Evolutionary conservation across 1,140 invertebrate genomes (phyloP), one percentile per base, ranked within the genome.

Genomic region (Colletes gigas): DNA sequence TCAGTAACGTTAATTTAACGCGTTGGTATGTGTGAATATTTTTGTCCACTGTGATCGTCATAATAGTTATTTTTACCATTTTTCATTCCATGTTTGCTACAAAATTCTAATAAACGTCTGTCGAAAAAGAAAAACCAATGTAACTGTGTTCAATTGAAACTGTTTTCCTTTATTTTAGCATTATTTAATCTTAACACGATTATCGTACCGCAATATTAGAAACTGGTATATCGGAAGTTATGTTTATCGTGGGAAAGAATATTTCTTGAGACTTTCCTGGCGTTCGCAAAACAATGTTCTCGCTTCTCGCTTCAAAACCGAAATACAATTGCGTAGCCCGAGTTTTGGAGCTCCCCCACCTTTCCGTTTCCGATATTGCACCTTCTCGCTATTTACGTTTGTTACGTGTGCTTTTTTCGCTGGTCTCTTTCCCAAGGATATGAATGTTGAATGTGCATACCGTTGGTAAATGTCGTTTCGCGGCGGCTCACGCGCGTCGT

Each of bases 1-100:
- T 41, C 86, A 89, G 71, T 92, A 78, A 89, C 41, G 17, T 60
- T 63, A n/a, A 67, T 44, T 74, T 47, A 41, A 3, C 17, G 54
- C 19, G 52, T 14, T 41, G 54, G 78, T 75, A 68, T 67, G 78
- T 55, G 15, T 15, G 14, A 52, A 8, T 14, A 12, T 66, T 54
- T 62, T 5, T 30, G 30, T 60, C 17, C 47, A 66, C n/a, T 63
- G 59, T 47, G 52, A 63, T 78, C 19, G 21, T 15, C 57, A 70
- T 6, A n/a, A 65, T 8, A 52, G 15, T 75, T 67, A 41, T 39
- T 55, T 69, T 55, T 8, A 65, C 44, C 52, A 39, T 21, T 6
- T 39, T 4, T 50, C 15, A 78, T 47, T 72, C 41, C 12, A 66
- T 57, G 12, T 79, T 65, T 21, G 41, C 5, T 14, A 50, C 44